phyloP scores from a whole-genome alignment of 1,140 invertebrate species.

The Megalonaias nervosa region DNA sequence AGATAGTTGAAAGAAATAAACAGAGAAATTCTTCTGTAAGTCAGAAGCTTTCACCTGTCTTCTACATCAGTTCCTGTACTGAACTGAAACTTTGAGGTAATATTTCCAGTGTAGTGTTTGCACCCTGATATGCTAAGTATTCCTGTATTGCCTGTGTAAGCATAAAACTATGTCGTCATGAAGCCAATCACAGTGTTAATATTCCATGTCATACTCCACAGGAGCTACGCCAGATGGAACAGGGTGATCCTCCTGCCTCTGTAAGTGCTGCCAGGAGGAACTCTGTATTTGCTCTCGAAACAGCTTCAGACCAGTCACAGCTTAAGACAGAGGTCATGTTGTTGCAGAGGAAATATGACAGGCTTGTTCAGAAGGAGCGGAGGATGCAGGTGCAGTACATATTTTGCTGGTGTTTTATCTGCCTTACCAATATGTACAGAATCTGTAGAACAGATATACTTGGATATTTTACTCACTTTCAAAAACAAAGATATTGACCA shows the following conservation, averaged over 20 bases:
- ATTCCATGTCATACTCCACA: slow-evolving; percentile 20
- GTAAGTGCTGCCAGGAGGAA: slow-evolving; percentile 44
- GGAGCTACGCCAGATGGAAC: slow-evolving; percentile 67
- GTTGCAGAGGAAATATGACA: slow-evolving; percentile 68
- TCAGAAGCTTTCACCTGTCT: no score
- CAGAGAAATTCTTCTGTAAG: no score
- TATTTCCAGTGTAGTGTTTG: no score
- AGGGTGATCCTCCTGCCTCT: slow-evolving; percentile 36
- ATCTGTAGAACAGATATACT: not conserved
- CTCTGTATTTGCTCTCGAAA: slow-evolving; percentile 55
- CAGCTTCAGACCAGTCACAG: slow-evolving; percentile 56
- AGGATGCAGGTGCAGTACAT: slow-evolving; percentile 61
- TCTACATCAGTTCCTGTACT: no score
- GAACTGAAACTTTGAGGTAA: no score
- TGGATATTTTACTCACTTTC: not conserved
- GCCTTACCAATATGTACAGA: not conserved
- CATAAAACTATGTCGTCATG: not conserved
- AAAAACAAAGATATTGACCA: not conserved
- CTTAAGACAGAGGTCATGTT: slow-evolving; percentile 68
- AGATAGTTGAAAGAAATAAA: no score
- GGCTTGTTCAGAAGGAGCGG: slow-evolving; percentile 68
- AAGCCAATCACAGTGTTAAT: not conserved
- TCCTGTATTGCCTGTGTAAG: no score
- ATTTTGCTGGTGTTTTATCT: not conserved
- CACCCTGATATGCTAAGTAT: no score